Evolutionary conservation across 1,140 invertebrate species (phyloP).

Genomic region (Megathymus violae): DNA sequence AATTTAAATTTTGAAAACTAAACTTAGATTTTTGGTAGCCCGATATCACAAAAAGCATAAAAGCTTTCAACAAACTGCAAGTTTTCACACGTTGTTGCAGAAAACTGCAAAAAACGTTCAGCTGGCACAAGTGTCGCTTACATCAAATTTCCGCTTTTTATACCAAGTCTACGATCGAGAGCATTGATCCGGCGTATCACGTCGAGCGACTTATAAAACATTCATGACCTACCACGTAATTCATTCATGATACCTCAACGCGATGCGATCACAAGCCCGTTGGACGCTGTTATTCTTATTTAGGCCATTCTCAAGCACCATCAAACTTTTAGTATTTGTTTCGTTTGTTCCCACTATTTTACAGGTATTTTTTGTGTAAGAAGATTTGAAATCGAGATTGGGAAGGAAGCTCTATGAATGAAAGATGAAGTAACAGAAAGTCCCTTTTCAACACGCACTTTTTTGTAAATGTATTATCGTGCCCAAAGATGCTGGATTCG

Average conservation of each 20-base stretch:
- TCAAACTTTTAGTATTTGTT: conserved; percentile 30
- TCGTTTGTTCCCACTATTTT: conserved; percentile 5
- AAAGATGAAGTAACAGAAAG: neutral
- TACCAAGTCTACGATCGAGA: conserved; percentile 34
- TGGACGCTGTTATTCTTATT: conserved; percentile 44
- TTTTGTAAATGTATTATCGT: too few relatives aligned
- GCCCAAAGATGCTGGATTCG: too few relatives aligned
- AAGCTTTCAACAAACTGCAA: neutral
- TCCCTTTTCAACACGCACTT: neutral
- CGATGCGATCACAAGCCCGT: conserved; percentile 45
- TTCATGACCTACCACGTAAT: conserved; percentile 67
- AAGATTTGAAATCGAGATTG: conserved; percentile 5
- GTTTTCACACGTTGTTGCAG: neutral
- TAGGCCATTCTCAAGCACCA: conserved; percentile 28
- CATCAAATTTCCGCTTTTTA: conserved; percentile 38
- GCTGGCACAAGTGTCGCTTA: conserved; percentile 24
- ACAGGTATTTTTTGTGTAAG: neutral
- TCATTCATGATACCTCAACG: conserved; percentile 64
- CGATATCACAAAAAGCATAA: neutral
- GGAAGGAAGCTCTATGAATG: neutral
- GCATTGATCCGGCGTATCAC: conserved; percentile 47
- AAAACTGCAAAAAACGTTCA: conserved; percentile 24
- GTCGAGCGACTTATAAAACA: conserved; percentile 66
- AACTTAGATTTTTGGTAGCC: too few relatives aligned
- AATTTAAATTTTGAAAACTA: too few relatives aligned